phyloP scores from a whole-genome alignment of 2,113 vertebrate species.

The Carassius carassius region DNA sequence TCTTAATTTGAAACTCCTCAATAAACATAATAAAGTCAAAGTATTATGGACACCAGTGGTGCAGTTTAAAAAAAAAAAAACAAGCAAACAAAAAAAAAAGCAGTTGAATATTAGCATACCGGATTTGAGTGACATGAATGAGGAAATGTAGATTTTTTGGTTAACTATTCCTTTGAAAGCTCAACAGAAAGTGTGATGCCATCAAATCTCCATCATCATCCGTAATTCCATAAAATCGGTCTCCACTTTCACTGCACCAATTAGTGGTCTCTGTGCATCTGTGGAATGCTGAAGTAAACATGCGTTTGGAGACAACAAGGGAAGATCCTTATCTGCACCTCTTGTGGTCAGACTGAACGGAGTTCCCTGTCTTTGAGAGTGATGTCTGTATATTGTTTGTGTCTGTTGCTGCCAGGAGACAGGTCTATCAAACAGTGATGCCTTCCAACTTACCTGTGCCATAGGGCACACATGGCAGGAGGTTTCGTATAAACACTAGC shows the following conservation, averaged over 20 bases:
- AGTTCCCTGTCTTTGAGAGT: conserved; percentile 19
- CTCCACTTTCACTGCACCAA: conserved; percentile 48
- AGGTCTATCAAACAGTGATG: not conserved
- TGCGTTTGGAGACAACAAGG: conserved; percentile 45
- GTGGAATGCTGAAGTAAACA: conserved; percentile 56
- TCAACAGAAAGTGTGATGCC: not conserved
- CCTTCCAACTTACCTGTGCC: conserved; percentile 10
- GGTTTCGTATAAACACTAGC: conserved; percentile 27
- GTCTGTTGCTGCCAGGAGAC: conserved; percentile 1
- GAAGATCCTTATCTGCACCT: conserved; percentile 48
- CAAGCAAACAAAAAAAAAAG: too few relatives aligned
- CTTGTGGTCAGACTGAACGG: conserved; percentile 51
- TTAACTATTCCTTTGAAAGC: not conserved
- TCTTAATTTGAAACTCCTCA: not conserved
- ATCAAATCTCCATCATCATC: conserved; percentile 7
- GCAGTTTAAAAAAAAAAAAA: too few relatives aligned
- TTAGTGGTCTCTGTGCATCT: conserved; percentile 42
- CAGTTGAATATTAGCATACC: not conserved
- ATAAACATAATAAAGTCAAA: not conserved
- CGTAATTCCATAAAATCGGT: conserved; percentile 39
- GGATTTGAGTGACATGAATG: not conserved
- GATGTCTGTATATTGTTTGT: conserved; percentile 3
- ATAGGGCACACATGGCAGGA: conserved; percentile 6
- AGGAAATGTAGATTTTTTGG: not conserved
- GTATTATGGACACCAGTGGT: not conserved